phyloP scores from a whole-genome alignment of 2,888 invertebrate species.

The Drosophila dives region DNA sequence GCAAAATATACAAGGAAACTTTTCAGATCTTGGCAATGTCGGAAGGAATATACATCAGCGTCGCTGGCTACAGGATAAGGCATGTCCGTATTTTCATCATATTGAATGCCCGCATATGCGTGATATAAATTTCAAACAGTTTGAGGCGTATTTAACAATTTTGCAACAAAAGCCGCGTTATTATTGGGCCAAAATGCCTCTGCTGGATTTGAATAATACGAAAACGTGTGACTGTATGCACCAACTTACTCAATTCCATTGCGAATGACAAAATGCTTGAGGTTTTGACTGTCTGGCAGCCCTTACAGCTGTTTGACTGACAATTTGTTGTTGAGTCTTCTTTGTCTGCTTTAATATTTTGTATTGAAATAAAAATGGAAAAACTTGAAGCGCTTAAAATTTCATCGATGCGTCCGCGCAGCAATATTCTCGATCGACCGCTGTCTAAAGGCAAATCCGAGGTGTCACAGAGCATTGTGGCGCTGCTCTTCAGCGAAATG shows the following conservation, averaged over 20 bases:
- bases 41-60: constrained; percentile 29
- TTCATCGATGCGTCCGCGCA: constrained; percentile 83
- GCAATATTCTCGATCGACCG: constrained; percentile 93
- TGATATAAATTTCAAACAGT: constrained; percentile 62
- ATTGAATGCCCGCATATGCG: constrained; percentile 46
- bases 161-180: constrained; percentile 59
- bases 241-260: background rate
- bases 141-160: constrained; percentile 68
- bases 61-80: constrained; percentile 56
- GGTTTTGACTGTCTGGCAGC: constrained; percentile 33
- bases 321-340: constrained; percentile 13
- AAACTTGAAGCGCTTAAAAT: constrained; percentile 84
- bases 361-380: constrained; percentile 72
- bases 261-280: background rate
- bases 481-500: constrained; percentile 98
- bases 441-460: constrained; percentile 96
- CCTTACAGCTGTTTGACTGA: constrained; percentile 29
- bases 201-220: constrained; percentile 22
- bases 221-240: constrained; percentile 26
- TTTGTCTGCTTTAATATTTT: constrained; percentile 15
- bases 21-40: background rate
- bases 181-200: constrained; percentile 64
- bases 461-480: constrained; percentile 96
- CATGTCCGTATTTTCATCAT: constrained; percentile 55
- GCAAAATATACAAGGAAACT: constrained; percentile 5